Evolutionary conservation across 2,113 vertebrate species (phyloP), one percentile per base, ranked within the genome.

Genomic region (Neofelis nebulosa): DNA sequence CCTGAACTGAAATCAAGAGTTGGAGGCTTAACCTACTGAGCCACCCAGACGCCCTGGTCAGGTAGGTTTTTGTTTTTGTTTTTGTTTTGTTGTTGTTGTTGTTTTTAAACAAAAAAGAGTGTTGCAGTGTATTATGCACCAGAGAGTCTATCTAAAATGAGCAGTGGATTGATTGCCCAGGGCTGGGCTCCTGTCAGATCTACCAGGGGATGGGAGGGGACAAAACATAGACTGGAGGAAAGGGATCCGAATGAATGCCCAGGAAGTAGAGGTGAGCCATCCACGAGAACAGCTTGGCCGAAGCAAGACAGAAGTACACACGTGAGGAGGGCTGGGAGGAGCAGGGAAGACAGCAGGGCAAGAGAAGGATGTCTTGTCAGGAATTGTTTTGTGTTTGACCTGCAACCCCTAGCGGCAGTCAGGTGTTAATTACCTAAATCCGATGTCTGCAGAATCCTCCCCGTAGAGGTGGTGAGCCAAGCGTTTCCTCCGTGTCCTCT

Each of bases 71-170:
- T 50, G 3, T 15, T 68, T 50, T 52, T 6, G 61, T 5, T 45
- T 74, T n/a, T 38, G 3, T 3, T 14, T 41, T 33, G 6, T 45
- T 41, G 41, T 45, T 45, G 41, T 45, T 45, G 45, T 86, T 50
- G 0, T 93, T 74, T 84, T 74, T 27, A 74, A 73, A 74, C 36
- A 36, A 74, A 41, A 45, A 45, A 27, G 38, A 74, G 23, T 25
- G 3, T 45, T 23, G 73, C 12, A 0, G 5, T 3, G 1, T 45
- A 7, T 66, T 33, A n/a, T 50, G 16, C 9, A 4, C 31, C 1
- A 3, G 23, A 74, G 36, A 36, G 2, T 36, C 11, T 9, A 12
- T n/a, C 52, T 9, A 7, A 36, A 61, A 23, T 1, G 38, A 68
- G 38, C 31, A 0, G n/a, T 19, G 41, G 73, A 78, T 33, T 36